Percentiles rank a stretch among this genome's conserved stretches.
Evolutionary conservation across 1,140 invertebrate genomes (phyloP).

Genomic region (Anagrus nilaparvatae): DNA sequence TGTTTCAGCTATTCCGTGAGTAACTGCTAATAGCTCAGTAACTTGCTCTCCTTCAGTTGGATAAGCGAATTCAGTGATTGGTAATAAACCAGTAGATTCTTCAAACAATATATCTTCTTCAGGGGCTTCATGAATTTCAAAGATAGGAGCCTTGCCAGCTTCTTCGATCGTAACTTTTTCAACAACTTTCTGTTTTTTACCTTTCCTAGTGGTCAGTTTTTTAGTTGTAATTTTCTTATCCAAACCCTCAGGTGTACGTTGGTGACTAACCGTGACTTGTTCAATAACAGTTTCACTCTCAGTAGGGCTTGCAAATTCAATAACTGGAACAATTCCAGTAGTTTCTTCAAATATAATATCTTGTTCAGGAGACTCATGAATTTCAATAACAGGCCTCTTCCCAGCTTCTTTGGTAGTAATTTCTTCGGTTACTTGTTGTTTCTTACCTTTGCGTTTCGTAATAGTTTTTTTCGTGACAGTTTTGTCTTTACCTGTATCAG

Average conservation of each 20-base stretch:
- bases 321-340: too few species aligned
- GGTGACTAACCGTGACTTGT: slow-evolving; percentile 14
- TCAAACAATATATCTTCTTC: slow-evolving; percentile 12
- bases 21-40: slow-evolving; percentile 8
- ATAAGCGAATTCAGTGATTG: background rate
- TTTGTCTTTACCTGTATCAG: slow-evolving; percentile 18
- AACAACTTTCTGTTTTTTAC: too few species aligned
- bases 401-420: slow-evolving; percentile 37
- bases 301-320: slow-evolving; percentile 1
- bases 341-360: background rate
- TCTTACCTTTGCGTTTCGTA: slow-evolving; percentile 33
- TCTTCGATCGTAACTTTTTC: too few species aligned
- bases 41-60: slow-evolving; percentile 13
- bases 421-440: slow-evolving; percentile 37
- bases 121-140: too few species aligned
- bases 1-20: slow-evolving; percentile 9
- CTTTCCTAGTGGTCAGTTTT: slow-evolving; percentile 21
- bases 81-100: background rate
- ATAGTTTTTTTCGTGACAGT: slow-evolving; percentile 22
- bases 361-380: slow-evolving; percentile 20
- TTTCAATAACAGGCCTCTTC: slow-evolving; percentile 30
- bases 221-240: slow-evolving; percentile 19
- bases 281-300: slow-evolving; percentile 7
- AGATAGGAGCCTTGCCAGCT: slow-evolving; percentile 13
- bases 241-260: slow-evolving; percentile 13